Percentiles rank a stretch among this genome's conserved stretches.
Conservation (phyloP, 2,113 vertebrate genomes). For the Emydura subglobosa region DNA sequence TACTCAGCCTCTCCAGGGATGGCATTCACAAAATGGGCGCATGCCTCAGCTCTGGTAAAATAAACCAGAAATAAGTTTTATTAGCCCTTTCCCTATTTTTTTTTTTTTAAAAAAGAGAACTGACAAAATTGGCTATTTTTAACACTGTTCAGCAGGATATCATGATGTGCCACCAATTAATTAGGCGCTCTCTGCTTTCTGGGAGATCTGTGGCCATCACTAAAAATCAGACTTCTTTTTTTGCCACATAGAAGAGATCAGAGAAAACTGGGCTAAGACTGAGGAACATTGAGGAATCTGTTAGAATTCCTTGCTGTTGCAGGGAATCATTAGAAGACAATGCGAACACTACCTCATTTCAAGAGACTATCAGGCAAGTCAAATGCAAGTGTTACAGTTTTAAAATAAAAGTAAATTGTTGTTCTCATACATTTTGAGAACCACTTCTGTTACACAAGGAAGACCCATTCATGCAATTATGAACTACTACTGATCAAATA, state of each 20-base stretch:
- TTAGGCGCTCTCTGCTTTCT: background rate
- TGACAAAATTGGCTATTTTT: background rate
- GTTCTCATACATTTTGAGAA: background rate
- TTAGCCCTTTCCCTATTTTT: background rate
- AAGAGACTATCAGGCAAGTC: background rate
- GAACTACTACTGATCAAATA: background rate
- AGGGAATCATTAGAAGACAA: background rate
- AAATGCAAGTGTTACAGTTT: background rate
- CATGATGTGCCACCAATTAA: background rate
- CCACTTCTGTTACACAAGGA: background rate
- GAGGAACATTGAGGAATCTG: background rate
- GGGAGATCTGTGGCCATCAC: background rate
- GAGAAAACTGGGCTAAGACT: background rate
- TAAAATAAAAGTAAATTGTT: background rate
- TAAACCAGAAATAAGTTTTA: background rate
- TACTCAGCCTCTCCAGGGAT: fast-evolving
- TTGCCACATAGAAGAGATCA: background rate
- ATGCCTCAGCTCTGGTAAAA: fast-evolving
- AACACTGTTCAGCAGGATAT: background rate
- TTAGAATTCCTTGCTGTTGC: background rate
- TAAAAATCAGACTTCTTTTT: background rate
- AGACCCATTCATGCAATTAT: background rate
- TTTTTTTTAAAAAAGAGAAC: background rate
- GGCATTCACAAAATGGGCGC: fast-evolving
- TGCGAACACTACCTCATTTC: fast-evolving